Base-by-base conservation (phyloP, 2,888 invertebrate species). In the Parthenolecanium corni region DNA sequence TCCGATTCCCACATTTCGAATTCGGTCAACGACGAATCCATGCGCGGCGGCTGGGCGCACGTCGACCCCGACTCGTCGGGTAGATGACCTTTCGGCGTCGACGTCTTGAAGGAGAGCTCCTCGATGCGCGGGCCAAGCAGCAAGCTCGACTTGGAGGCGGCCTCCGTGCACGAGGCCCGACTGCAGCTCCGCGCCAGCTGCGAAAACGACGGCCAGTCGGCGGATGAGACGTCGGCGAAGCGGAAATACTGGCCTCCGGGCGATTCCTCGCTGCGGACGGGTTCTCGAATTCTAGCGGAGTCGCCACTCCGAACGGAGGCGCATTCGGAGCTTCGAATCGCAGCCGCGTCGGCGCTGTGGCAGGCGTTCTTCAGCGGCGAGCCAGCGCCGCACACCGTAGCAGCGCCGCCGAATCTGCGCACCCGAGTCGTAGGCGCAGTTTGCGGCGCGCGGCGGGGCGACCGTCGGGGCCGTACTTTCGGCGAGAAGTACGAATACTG, bases 1-100 rank as follows among this genome's bases (percentile, higher is more conserved):
- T 54, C 25, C 5, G 54, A 63, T 23, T 63, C 63, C 12, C 46
- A 46, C 6, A 63, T n/a, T 63, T 63, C 63, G 47, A 53, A 63
- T 47, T 63, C 63, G n/a, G 53, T 54, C 31, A 63, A 53, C n/a
- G 63, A 63, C 40, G 20, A 31, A 11, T 20, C 11, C 36, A 38
- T 61, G n/a, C 20, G 49, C 14, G 36, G 31, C 38, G 21, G 2
- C 18, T 12, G 5, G 11, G 23, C 14, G 23, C 21, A 23, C 21
- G 49, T 21, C 1, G 46, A 18, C n/a, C 14, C 25, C 42, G 36
- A 21, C 23, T 36, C 61, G 14, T 49, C 21, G 12, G 12, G 12
- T 2, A 21, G 18, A 11, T 20, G 2, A 14, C 21, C 23, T 23
- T 6, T 49, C 11, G 61, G 61, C 36, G 61, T 61, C 9, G 61